Base-by-base conservation (phyloP, 2,797 vertebrate species). In the Pseudochaenichthys georgianus region DNA sequence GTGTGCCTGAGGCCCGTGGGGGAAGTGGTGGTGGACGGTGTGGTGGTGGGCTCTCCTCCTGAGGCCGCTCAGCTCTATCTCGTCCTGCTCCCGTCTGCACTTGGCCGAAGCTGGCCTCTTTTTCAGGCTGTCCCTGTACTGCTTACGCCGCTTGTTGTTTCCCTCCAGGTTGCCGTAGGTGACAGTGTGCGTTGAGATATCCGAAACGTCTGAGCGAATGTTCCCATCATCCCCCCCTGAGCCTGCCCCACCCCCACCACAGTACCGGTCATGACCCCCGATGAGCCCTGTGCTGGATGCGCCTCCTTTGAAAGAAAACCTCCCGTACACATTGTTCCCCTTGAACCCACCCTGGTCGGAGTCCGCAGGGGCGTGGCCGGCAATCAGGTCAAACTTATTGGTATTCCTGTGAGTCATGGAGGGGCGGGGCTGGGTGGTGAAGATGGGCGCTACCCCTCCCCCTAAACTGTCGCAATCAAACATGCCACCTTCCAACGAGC, bases 81-180 rank as follows among this genome's bases (percentile, higher is more conserved):
- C 98, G 66, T 99, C 98, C 46, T 98, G 97, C 78, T 99, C 98
- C 66, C 98, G 94, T 47, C 98, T 92, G 64, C 96, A 97, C 93
- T 99, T 99, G 82, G 98, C 98, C 0, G 98, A 99, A 23, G 98
- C 98, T 0, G 98, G 98, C 60, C 98, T 95, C 93, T 99, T 99
- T 95, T 99, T 99, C 88, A 99, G 94, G 93, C 97, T 99, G 94
- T 99, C 98, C 83, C 98, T 96, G 87, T 99, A 99, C 89, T 99
- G 98, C 91, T 98, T 98, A 60, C 98, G 94, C 67, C 96, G 91
- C 88, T 97, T 98, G 0, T 96, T 95, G 0, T 98, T 99, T 81
- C 98, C 98, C 86, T 99, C 98, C 2, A 99, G 95, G 93, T 99
- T 99, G 51, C 98, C 98, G 0, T 99, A 99, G 90, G 98, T 99